Evolutionary conservation across 2,797 vertebrate genomes (phyloP).

Genomic region (Neomorphus geoffroyi): DNA sequence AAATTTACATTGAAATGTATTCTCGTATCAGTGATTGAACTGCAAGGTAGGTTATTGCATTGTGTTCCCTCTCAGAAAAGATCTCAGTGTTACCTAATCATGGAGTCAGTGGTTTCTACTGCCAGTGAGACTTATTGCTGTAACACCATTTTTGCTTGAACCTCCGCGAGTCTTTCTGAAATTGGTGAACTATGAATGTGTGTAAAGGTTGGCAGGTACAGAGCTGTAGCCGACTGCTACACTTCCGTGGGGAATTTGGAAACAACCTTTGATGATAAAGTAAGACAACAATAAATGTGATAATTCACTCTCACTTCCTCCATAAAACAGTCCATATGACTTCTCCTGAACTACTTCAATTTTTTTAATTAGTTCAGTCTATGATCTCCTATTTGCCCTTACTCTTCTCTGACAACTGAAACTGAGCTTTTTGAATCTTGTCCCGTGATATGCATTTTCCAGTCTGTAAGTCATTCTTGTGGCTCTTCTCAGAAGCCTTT

Average conservation of each 20-base stretch:
- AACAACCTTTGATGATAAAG: neutral
- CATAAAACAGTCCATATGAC: neutral
- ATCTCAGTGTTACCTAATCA: neutral
- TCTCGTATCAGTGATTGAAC: fast-evolving
- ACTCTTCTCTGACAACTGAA: neutral
- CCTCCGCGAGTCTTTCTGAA: neutral
- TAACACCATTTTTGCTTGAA: neutral
- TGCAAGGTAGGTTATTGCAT: neutral
- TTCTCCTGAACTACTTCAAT: neutral
- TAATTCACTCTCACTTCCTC: neutral
- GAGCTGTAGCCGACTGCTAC: neutral
- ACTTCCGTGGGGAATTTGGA: neutral
- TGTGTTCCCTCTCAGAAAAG: neutral
- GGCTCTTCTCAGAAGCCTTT: neutral
- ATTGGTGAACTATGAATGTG: neutral
- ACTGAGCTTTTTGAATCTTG: neutral
- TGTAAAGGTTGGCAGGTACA: neutral
- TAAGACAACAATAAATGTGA: neutral
- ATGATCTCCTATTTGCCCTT: neutral
- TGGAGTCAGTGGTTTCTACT: neutral
- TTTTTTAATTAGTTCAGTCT: neutral
- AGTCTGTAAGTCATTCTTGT: neutral
- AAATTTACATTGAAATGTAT: neutral
- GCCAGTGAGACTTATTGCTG: neutral
- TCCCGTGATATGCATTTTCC: neutral